These are phyloP conservation scores for Nemapogon koenigi DNA, from an alignment of 2,888 invertebrate genomes.

Conservation along the genomic window DNA sequence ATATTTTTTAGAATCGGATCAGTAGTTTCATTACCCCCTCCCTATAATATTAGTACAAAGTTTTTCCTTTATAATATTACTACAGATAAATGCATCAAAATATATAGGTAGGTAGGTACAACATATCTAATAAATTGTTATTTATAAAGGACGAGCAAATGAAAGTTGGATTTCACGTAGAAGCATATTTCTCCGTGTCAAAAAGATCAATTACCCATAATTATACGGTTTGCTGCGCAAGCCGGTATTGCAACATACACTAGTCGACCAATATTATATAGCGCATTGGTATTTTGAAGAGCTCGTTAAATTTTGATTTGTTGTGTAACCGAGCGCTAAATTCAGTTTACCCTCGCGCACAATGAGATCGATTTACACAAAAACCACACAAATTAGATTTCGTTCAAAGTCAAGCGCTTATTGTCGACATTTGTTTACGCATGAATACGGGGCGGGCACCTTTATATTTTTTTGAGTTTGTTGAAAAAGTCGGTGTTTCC, in stretches of 20 bases:
- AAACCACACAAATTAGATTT: constrained; percentile 63
- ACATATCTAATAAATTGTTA: no score
- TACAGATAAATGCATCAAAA: no score
- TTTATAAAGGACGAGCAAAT: no score
- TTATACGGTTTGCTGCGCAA: constrained; percentile 4
- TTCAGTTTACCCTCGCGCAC: constrained; percentile 35
- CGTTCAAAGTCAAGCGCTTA: constrained; percentile 59
- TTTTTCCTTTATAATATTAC: no score
- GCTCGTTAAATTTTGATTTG: constrained; percentile 61
- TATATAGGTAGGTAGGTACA: no score
- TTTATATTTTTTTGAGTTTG: constrained; percentile 36
- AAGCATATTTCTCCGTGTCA: constrained; percentile 4
- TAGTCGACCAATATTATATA: not conserved
- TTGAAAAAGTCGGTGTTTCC: not conserved
- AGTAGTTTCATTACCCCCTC: no score
- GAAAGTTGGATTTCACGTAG: not conserved
- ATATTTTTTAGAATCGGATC: no score
- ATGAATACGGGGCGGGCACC: constrained; percentile 50
- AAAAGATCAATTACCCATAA: constrained; percentile 9
- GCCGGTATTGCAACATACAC: constrained; percentile 2
- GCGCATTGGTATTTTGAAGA: constrained; percentile 13
- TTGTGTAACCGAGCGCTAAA: constrained; percentile 61
- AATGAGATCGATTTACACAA: constrained; percentile 53
- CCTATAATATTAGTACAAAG: no score
- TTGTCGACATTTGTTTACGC: constrained; percentile 53